Evolutionary conservation across 2,113 vertebrate species (phyloP).

Genomic region (Atractosteus spatula): DNA sequence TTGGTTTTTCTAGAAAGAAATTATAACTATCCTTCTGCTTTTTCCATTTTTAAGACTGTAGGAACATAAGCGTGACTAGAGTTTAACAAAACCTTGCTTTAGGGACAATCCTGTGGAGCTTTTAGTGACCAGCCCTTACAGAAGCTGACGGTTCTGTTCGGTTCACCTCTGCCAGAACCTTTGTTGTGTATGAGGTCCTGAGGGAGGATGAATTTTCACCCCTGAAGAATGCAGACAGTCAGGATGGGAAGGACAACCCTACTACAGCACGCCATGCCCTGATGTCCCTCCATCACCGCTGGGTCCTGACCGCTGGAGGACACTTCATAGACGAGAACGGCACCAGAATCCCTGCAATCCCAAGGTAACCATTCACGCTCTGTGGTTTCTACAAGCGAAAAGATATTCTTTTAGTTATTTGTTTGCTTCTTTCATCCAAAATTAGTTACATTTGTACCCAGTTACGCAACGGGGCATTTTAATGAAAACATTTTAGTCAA

Average conservation of each 20-base stretch:
- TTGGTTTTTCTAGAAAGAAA: too few relatives aligned
- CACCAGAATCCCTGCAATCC: constrained; percentile 85
- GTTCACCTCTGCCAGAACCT: constrained; percentile 66
- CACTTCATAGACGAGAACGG: constrained; percentile 93
- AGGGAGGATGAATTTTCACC: constrained; percentile 95
- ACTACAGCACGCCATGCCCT: constrained; percentile 87
- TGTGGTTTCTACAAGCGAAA: neutral
- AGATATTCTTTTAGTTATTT: too few relatives aligned
- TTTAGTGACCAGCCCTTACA: neutral
- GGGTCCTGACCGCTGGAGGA: constrained; percentile 91
- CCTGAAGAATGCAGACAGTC: constrained; percentile 91
- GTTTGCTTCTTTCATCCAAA: too few relatives aligned
- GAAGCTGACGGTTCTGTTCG: neutral
- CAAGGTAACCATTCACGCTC: constrained; percentile 68
- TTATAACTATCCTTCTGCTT: too few relatives aligned
- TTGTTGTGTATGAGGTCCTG: constrained; percentile 90
- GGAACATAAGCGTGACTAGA: too few relatives aligned
- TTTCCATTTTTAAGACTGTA: too few relatives aligned
- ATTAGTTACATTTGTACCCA: too few relatives aligned
- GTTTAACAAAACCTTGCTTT: too few relatives aligned
- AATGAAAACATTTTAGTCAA: too few relatives aligned
- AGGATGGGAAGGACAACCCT: constrained; percentile 93
- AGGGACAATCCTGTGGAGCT: neutral
- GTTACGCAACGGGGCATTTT: too few relatives aligned
- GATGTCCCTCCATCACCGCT: constrained; percentile 95